A percentile compares a stretch with the other conserved stretches of the same genome.
These are phyloP conservation scores for Caenorhabditis sp. DNA, from an alignment of 2,888 invertebrate genomes.

Conservation along the genomic window DNA sequence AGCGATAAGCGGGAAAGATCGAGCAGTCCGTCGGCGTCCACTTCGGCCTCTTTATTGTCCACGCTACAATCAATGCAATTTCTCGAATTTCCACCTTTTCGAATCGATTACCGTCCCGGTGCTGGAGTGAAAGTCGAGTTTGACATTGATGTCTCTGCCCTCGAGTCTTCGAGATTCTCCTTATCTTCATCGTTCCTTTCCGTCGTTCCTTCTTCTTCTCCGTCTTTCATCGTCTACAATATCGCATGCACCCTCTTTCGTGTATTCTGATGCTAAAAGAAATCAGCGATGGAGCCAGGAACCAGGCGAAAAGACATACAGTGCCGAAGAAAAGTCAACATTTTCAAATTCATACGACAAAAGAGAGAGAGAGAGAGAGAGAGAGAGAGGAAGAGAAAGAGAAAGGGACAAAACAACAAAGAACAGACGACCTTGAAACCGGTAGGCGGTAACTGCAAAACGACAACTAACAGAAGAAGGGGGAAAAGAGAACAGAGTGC, in stretches of 20 bases:
- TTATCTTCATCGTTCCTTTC: constrained; percentile 30
- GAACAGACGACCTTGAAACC: constrained; percentile 22
- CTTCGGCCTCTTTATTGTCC: constrained; percentile 40
- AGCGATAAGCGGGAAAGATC: constrained; percentile 36
- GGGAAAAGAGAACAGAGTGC: background rate
- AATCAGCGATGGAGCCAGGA: background rate
- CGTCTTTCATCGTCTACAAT: constrained; percentile 24
- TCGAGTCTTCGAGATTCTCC: constrained; percentile 47
- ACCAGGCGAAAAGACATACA: background rate
- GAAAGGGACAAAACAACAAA: constrained; percentile 19
- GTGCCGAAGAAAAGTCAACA: constrained; percentile 14
- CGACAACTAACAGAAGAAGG: constrained; percentile 13
- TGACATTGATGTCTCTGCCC: constrained; percentile 42
- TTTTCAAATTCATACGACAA: constrained; percentile 41
- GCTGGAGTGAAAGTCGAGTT: constrained; percentile 28
- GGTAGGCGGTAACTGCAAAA: constrained; percentile 21
- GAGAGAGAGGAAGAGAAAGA: background rate
- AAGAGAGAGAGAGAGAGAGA: background rate
- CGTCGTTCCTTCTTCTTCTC: constrained; percentile 8
- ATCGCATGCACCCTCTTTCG: background rate
- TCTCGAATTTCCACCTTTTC: background rate
- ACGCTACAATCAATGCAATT: constrained; percentile 36
- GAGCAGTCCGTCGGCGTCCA: constrained; percentile 25
- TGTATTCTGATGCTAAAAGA: background rate
- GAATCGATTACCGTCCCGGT: constrained; percentile 11